Evolutionary conservation across 2,797 vertebrate genomes (phyloP).

Genomic region (Cetoscarus ocellatus): DNA sequence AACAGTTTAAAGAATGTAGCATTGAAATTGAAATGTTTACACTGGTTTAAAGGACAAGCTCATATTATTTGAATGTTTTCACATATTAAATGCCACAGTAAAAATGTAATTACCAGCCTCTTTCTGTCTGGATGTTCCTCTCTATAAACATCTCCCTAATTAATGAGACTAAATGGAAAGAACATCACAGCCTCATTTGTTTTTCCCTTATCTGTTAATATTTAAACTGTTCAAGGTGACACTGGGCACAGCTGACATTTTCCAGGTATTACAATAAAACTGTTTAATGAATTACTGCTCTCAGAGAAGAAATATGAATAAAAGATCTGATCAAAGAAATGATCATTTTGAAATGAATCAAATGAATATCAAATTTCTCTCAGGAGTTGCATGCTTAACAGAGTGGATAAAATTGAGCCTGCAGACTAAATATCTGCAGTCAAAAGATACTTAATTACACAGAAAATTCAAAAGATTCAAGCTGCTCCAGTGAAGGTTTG

Average conservation of each 20-base stretch:
- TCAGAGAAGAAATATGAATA: not conserved
- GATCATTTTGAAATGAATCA: not conserved
- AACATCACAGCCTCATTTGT: not conserved
- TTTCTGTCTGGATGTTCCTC: not conserved
- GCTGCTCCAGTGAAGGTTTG: not conserved
- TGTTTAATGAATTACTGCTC: conserved; percentile 8
- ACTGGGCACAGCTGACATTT: not conserved
- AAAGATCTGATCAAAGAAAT: conserved; percentile 8
- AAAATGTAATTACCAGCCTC: not conserved
- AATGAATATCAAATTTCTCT: conserved; percentile 12
- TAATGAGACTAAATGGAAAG: not conserved
- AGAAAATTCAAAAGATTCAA: not conserved
- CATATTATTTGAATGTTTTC: not conserved
- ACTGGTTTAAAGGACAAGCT: not conserved
- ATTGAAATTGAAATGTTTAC: not conserved
- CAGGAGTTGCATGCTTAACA: not conserved
- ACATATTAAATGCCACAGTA: not conserved
- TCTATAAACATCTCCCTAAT: not conserved
- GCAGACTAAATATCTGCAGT: not conserved
- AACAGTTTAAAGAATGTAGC: too few species aligned
- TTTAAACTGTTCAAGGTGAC: not conserved
- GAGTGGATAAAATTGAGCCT: not conserved
- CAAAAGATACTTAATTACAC: not conserved
- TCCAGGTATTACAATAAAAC: not conserved
- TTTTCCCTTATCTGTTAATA: conserved; percentile 4